Percentiles rank a stretch among this genome's conserved stretches.
Evolutionary conservation across 2,797 vertebrate genomes (phyloP).

Genomic region (Epinephelus coioides): DNA sequence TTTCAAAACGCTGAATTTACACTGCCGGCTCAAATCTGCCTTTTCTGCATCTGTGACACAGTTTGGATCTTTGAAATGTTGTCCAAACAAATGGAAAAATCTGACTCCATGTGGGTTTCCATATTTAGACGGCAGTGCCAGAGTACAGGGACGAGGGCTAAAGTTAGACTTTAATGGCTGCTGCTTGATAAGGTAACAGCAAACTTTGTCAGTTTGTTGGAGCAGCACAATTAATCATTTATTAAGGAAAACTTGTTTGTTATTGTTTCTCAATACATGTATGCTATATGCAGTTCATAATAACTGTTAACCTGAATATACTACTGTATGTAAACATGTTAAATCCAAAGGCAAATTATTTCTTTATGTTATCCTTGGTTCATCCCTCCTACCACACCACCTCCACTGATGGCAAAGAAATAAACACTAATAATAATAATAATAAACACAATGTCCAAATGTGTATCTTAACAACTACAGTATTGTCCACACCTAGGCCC

Average conservation of each 20-base stretch:
- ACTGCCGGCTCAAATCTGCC: conserved; percentile 40
- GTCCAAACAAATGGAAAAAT: conserved; percentile 65
- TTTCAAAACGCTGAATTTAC: conserved; percentile 56
- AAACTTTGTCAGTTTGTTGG: conserved; percentile 14
- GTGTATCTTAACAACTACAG: too few species aligned
- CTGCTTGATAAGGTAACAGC: not conserved
- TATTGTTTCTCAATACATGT: not conserved
- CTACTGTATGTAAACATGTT: too few species aligned
- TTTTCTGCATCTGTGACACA: conserved; percentile 62
- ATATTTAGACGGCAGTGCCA: conserved; percentile 20
- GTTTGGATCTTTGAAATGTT: conserved; percentile 58
- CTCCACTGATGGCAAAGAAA: not conserved
- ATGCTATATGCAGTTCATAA: not conserved
- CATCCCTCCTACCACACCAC: not conserved
- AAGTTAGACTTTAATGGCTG: conserved; percentile 34
- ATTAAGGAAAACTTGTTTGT: not conserved
- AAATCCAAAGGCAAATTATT: not conserved
- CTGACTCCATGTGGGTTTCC: conserved; percentile 44
- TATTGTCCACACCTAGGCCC: too few species aligned
- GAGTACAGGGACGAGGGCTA: not conserved
- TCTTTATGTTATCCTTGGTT: not conserved
- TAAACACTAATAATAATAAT: not conserved
- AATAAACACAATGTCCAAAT: too few species aligned
- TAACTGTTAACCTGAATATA: not conserved
- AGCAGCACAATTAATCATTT: not conserved